These are phyloP conservation scores for Chydorus sphaericus DNA, from an alignment of 2,888 invertebrate species.

Conservation along the genomic window DNA sequence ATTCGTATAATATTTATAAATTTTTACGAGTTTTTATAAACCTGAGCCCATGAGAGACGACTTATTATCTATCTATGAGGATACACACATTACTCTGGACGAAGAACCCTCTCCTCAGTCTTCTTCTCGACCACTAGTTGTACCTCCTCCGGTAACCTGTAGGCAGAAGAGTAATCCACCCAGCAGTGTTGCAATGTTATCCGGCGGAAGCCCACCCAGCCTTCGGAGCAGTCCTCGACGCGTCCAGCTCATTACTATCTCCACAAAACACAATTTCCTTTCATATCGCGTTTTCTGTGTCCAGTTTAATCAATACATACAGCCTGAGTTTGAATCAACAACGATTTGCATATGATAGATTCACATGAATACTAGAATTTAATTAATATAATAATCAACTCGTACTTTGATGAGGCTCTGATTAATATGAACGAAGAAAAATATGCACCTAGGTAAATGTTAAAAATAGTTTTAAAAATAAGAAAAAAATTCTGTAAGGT, in stretches of 20 bases:
- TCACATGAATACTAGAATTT: too few relatives aligned
- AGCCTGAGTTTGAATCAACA: too few relatives aligned
- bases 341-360: too few relatives aligned
- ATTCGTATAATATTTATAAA: slow-evolving; percentile 74
- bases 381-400: too few relatives aligned
- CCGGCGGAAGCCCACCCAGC: background rate
- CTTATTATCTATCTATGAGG: slow-evolving; percentile 13
- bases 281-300: background rate
- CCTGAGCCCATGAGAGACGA: slow-evolving; percentile 3
- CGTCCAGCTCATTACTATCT: slow-evolving; percentile 57
- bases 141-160: too few relatives aligned
- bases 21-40: slow-evolving; percentile 41
- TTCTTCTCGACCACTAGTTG: background rate
- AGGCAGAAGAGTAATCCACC: background rate
- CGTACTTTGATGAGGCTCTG: too few relatives aligned
- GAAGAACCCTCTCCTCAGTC: background rate
- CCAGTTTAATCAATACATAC: background rate
- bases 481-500: too few relatives aligned
- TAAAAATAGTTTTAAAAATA: too few relatives aligned
- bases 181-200: background rate
- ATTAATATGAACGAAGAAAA: too few relatives aligned
- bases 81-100: slow-evolving; percentile 8
- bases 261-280: slow-evolving; percentile 32
- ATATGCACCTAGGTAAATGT: too few relatives aligned
- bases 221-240: slow-evolving; percentile 44